Base-by-base conservation (phyloP, 2,888 invertebrate species). In the Tipula helvola region DNA sequence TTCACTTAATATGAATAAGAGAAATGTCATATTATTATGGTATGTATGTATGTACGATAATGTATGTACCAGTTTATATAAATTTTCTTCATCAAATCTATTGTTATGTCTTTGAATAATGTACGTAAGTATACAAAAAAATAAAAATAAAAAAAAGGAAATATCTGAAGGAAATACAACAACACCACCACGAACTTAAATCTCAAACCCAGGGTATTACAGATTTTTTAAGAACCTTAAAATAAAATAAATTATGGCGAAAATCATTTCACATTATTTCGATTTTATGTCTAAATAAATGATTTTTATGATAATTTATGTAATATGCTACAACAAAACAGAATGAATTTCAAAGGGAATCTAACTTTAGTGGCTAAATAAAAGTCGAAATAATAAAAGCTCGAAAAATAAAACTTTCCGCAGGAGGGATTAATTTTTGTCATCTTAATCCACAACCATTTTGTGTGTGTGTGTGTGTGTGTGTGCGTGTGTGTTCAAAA, bases 1-100 rank as follows among this genome's bases (percentile, higher is more conserved):
- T 10, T 71, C 71, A 71, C 71, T 71, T 71, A 71, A 71, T 28
- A 71, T 71, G 71, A 71, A 71, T 71, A 71, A 71, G 71, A 71
- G 71, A 71, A 71, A 71, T 71, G 71, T 71, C 71, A 71, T 71
- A 71, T 71, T 71, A 71, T 71, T 71, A 71, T 71, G 71, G 71
- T 71, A 71, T 71, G 16, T 57, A n/a, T 16, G n/a, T n/a, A n/a
- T n/a, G n/a, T n/a, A n/a, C n/a, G n/a, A n/a, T n/a, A n/a, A 18
- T 57, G 57, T 57, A 18, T 18, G 57, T 18, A 18, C 8, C 1
- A 5, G 18, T 57, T 5, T 57, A 28, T 12, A 28, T 71, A 71
- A 2, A 71, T 71, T 71, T 28, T 71, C 52, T 16, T 57, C 71
- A 71, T 71, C 18, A 71, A 3, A 28, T 28, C 71, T 71, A 28